Conservation (phyloP, 2,113 vertebrate species). For the Hippocampus barbouri region DNA sequence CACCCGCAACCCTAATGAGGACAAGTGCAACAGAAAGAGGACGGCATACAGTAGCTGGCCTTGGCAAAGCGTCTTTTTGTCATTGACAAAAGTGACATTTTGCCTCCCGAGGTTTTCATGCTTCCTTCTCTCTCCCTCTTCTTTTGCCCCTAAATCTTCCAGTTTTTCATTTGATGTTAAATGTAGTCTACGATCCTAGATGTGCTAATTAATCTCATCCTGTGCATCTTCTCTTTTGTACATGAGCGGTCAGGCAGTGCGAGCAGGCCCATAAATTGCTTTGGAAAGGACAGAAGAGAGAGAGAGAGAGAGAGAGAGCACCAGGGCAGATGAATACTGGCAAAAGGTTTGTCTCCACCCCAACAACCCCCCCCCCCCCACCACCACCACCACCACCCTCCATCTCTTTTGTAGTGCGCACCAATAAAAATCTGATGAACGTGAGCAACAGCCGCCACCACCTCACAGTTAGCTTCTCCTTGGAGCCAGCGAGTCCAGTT, state of each 20-base stretch:
- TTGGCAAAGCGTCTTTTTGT: neutral
- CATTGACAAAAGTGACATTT: neutral
- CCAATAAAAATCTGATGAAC: conserved; percentile 52
- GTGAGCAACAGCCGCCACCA: conserved; percentile 36
- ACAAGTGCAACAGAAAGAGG: neutral
- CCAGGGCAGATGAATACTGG: conserved; percentile 47
- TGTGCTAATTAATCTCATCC: conserved; percentile 11
- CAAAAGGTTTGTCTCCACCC: conserved; percentile 28
- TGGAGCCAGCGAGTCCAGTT: conserved; percentile 34
- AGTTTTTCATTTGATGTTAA: neutral
- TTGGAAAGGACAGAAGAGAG: conserved; percentile 23
- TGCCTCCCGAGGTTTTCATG: neutral
- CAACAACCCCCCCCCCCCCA: neutral
- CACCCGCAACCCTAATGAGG: neutral
- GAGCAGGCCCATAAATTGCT: conserved; percentile 47
- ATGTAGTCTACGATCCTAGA: neutral
- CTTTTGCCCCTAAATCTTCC: conserved; percentile 1
- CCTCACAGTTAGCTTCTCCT: conserved; percentile 30
- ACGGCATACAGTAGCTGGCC: neutral
- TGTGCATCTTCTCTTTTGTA: conserved; percentile 35
- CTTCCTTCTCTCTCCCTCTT: neutral
- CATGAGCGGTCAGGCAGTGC: conserved; percentile 22
- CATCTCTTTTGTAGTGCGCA: conserved; percentile 52
- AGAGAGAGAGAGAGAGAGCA: conserved; percentile 25
- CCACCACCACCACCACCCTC: conserved; percentile 1